Conservation (phyloP, 2,113 vertebrate species). For the Athene noctua region DNA sequence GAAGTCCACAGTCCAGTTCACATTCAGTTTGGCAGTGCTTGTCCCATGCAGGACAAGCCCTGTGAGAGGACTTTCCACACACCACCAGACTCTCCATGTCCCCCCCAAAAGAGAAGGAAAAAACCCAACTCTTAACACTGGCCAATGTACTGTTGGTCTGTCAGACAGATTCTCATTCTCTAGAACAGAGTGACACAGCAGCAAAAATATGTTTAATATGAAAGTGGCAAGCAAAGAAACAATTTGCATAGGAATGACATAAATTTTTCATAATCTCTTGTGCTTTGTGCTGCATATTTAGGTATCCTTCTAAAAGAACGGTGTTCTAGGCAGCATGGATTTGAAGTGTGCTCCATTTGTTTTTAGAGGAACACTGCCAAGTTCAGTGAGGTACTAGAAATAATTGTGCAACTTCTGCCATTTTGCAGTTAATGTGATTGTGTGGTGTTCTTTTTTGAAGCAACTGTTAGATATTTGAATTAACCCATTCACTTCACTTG, state of each 20-base stretch:
- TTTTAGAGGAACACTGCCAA: background rate
- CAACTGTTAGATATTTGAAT: background rate
- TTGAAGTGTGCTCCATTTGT: background rate
- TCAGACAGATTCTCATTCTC: background rate
- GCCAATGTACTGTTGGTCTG: accelerated
- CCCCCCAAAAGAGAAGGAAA: background rate
- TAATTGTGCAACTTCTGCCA: background rate
- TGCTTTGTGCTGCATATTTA: background rate
- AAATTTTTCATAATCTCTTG: background rate
- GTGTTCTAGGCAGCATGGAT: background rate
- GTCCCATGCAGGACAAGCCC: background rate
- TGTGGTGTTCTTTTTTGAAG: background rate
- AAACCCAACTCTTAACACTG: background rate
- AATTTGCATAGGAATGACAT: background rate
- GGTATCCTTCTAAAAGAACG: background rate
- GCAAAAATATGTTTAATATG: background rate
- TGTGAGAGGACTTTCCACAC: background rate
- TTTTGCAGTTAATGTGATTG: background rate
- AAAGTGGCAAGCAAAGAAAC: background rate
- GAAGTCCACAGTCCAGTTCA: background rate
- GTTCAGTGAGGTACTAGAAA: background rate
- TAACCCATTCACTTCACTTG: background rate
- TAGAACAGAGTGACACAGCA: background rate
- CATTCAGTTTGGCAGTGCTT: background rate
- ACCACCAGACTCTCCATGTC: too few relatives aligned